Evolutionary conservation across 2,113 vertebrate species (phyloP).

Genomic region (Solea solea): DNA sequence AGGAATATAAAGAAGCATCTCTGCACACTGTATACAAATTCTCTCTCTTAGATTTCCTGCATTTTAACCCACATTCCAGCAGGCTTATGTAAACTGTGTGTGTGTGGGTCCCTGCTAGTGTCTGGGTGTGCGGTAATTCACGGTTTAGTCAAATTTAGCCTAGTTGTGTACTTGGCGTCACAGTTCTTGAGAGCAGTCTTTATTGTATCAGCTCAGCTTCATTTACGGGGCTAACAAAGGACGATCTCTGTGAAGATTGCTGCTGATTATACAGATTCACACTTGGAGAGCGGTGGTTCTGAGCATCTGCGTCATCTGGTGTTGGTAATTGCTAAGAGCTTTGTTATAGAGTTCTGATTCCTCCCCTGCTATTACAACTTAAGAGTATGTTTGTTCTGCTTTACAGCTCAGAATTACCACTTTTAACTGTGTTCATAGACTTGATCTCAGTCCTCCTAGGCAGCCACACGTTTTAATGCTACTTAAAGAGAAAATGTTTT

Average conservation of each 20-base stretch:
- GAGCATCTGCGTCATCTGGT: conserved; percentile 67
- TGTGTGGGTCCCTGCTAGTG: not conserved
- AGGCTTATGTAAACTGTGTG: conserved; percentile 48
- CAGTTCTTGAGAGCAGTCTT: conserved; percentile 33
- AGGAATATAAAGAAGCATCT: not conserved
- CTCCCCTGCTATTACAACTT: conserved; percentile 37
- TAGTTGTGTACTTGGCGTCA: conserved; percentile 15
- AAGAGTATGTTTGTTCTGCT: conserved; percentile 30
- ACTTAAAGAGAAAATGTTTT: not conserved
- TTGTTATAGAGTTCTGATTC: conserved; percentile 51
- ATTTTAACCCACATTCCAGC: conserved; percentile 59
- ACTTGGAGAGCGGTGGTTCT: conserved; percentile 42
- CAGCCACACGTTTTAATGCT: conserved; percentile 3
- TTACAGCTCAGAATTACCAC: conserved; percentile 38
- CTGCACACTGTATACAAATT: conserved; percentile 14
- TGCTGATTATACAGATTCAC: conserved; percentile 46
- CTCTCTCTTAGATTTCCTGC: conserved; percentile 11
- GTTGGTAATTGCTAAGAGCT: conserved; percentile 68
- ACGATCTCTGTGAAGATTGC: conserved; percentile 41
- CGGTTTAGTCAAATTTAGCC: conserved; percentile 33
- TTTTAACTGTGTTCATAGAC: not conserved
- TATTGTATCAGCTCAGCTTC: conserved; percentile 52
- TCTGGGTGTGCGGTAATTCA: conserved; percentile 1
- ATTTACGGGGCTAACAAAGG: conserved; percentile 49
- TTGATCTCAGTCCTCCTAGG: not conserved